Evolutionary conservation across 2,113 vertebrate genomes (phyloP).

Genomic region (Ranitomeya variabilis): DNA sequence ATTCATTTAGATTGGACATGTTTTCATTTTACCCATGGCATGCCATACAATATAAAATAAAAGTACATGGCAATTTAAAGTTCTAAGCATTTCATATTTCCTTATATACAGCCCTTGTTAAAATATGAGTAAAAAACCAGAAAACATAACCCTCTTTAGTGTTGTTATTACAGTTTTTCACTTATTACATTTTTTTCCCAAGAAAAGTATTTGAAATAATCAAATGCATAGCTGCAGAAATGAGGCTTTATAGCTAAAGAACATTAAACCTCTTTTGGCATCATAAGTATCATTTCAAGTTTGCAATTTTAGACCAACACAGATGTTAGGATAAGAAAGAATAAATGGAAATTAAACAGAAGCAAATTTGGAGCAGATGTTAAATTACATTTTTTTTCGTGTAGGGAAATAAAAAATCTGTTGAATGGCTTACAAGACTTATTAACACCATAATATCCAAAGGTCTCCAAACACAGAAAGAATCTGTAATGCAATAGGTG

Average conservation of each 20-base stretch:
- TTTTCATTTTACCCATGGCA: neutral
- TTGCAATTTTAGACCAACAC: conserved; percentile 80
- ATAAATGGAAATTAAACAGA: conserved; percentile 86
- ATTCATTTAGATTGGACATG: neutral
- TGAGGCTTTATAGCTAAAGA: conserved; percentile 72
- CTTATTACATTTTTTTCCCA: neutral
- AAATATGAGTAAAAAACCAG: neutral
- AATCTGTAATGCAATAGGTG: neutral
- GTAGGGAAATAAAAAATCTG: conserved; percentile 76
- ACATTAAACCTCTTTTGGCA: conserved; percentile 79
- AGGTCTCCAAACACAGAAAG: neutral
- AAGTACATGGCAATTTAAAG: neutral
- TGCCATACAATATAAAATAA: neutral
- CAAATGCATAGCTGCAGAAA: conserved; percentile 31
- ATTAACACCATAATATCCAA: conserved; percentile 1
- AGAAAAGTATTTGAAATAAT: conserved; percentile 24
- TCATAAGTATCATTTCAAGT: conserved; percentile 78
- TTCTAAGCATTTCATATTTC: neutral
- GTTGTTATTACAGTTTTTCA: neutral
- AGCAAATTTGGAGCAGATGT: conserved; percentile 85
- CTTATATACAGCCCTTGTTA: neutral
- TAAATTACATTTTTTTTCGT: conserved; percentile 77
- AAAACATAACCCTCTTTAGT: neutral
- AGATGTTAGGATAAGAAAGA: conserved; percentile 83
- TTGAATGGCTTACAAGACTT: conserved; percentile 13